Base-by-base conservation (phyloP, 1,140 invertebrate genomes). In the Pollicipes pollicipes region DNA sequence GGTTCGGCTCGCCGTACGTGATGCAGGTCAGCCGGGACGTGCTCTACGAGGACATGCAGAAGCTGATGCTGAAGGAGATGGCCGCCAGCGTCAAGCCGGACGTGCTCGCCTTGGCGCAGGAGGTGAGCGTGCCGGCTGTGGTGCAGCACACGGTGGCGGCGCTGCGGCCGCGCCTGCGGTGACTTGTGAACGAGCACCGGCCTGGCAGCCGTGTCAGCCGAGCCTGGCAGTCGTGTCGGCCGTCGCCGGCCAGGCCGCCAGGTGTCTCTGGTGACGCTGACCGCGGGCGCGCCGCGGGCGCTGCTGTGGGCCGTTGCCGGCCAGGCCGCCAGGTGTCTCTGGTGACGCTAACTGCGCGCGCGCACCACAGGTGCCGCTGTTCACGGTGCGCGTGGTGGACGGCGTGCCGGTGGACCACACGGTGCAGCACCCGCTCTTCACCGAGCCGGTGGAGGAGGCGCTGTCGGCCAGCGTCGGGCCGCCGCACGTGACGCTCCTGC, bases 361-460 rank as follows among this genome's bases (percentile, higher is more conserved):
- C 35, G 6, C 17, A 6, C 35, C 35, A 8, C 35, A 35, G 35
- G 35, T 77, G 71, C 81, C 66, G 79, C 84, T 92, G 73, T 91
- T 93, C 76, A 84, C 86, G 73, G 88, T 95, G 27, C 83, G 88
- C 30, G 85, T 96, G 16, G 87, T 90, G 13, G 91, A 93, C 78
- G 82, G 80, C n/a, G 77, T 77, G 72, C 70, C 76, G 26, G 76
- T 94, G 70, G 88, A 90, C 76, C 84, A 85, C 0, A 79, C 81
- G 73, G 85, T 95, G 37, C 92, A 96, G 74, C 92, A 95, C 82
- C 95, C 95, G 3, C 81, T 98, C 63, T 95, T 94, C 78, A 91
- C 90, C 72, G 88, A 95, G 79, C 86, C 88, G 72, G 88, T 97
- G 69, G 95, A 98, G 77, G 88, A 92, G 79, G 90, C 91, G 0